phyloP scores from a whole-genome alignment of 1,140 invertebrate genomes.

The Prorops nasuta region DNA sequence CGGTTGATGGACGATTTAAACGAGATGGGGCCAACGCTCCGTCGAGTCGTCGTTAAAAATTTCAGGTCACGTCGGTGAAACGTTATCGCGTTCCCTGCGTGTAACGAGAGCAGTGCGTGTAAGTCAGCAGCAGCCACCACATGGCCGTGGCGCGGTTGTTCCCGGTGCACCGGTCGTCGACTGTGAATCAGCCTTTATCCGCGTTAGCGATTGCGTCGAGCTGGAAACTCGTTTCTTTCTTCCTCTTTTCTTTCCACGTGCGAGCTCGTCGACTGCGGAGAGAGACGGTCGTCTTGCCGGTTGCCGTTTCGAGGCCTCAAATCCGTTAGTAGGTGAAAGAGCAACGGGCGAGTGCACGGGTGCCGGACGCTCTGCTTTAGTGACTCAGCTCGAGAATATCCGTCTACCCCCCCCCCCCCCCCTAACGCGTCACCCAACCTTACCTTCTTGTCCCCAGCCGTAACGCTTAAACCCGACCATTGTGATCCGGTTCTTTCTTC shows the following conservation, averaged over 20 bases:
- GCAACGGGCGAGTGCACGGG: constrained; percentile 11
- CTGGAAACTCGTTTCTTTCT: constrained; percentile 7
- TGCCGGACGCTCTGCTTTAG: constrained; percentile 10
- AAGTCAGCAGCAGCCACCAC: too few relatives aligned
- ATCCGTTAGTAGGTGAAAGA: constrained; percentile 32
- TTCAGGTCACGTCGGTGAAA: too few relatives aligned
- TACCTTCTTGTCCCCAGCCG: too few relatives aligned
- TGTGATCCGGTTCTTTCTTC: constrained; percentile 14
- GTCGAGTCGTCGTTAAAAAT: too few relatives aligned
- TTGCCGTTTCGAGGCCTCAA: constrained; percentile 12
- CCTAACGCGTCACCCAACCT: too few relatives aligned
- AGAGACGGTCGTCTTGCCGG: too few relatives aligned
- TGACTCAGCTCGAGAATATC: constrained; percentile 23
- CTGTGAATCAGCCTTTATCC: constrained; percentile 12
- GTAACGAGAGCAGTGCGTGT: too few relatives aligned
- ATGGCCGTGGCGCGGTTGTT: too few relatives aligned
- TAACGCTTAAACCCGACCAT: constrained; percentile 19
- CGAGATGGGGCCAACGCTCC: too few relatives aligned
- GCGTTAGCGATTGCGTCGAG: constrained; percentile 3
- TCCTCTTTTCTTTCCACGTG: constrained; percentile 1
- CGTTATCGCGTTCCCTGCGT: too few relatives aligned
- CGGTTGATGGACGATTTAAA: too few relatives aligned
- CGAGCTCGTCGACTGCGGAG: not conserved
- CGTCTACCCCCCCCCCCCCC: too few relatives aligned
- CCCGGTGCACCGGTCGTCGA: constrained; percentile 15